Evolutionary conservation across 2,888 invertebrate species (phyloP), one percentile per base, ranked within the genome.

Genomic region (Aethes cnicana): DNA sequence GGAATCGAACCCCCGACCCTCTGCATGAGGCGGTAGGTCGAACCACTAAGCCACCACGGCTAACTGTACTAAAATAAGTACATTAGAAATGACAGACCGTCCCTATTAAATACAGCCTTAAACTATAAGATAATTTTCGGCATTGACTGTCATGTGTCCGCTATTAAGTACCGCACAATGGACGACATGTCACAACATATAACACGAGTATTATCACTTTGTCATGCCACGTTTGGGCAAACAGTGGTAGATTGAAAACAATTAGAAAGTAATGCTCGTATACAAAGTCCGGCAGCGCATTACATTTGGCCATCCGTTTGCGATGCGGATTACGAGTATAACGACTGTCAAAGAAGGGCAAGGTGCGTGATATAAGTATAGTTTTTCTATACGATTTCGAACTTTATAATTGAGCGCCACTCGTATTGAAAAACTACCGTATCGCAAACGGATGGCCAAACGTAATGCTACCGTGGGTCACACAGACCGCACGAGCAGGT

Each of bases 121-220:
- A 18, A 47, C 43, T 28, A 36, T 20, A 14, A 33, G 48, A 41
- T 33, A 30, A 9, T 41, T n/a, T 36, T 41, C 48, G 25, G 41
- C 14, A 48, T 41, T n/a, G 20, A 39, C 6, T 14, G 42, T 16
- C 42, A 43, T 18, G 14, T 33, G n/a, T 25, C 4, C 14, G 26
- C 46, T 9, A 36, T 47, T 47, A 47, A 16, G n/a, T n/a, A n/a
- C n/a, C n/a, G 18, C 9, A 32, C 39, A 25, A 47, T 37, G n/a
- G 39, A 17, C 32, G 25, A 33, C 41, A 26, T 48, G 41, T 48
- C 48, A 48, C 25, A 48, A 48, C 48, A 47, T 9, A 17, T 12
- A 32, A 6, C 33, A 12, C n/a, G 21, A 16, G 9, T 25, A 39
- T 39, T 39, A 39, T 39, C 47, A 25, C 25, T 14, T n/a, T 47